phyloP scores from a whole-genome alignment of 1,140 invertebrate genomes.

The Magallana ariakensis region DNA sequence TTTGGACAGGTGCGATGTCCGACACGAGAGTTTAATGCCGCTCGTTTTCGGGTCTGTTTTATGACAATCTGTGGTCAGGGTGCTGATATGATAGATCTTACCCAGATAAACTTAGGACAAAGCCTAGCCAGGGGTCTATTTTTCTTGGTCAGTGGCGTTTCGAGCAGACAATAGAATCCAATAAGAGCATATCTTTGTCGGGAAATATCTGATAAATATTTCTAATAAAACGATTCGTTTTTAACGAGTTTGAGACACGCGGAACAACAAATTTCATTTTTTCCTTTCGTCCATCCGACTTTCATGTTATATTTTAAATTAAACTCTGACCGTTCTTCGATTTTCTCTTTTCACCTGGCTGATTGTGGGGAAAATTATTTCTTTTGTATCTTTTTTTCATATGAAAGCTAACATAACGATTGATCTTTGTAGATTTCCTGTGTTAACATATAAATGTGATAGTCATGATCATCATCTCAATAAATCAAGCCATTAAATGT shows the following conservation, averaged over 20 bases:
- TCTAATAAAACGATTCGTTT: slow-evolving; percentile 9
- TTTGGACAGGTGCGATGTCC: slow-evolving; percentile 27
- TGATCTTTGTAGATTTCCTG: too few relatives aligned
- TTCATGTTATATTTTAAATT: slow-evolving; percentile 23
- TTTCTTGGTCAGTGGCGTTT: slow-evolving; percentile 34
- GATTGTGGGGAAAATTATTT: background rate
- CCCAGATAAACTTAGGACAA: background rate
- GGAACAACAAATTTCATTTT: slow-evolving; percentile 11
- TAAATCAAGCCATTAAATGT: too few relatives aligned
- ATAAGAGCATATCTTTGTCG: background rate
- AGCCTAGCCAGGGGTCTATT: background rate
- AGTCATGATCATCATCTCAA: too few relatives aligned
- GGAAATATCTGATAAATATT: slow-evolving; percentile 31
- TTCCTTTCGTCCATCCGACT: background rate
- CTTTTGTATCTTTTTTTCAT: background rate
- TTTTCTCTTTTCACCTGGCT: background rate
- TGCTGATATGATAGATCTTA: background rate
- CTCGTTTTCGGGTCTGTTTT: slow-evolving; percentile 28
- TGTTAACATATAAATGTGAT: too few relatives aligned
- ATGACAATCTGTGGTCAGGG: slow-evolving; percentile 30
- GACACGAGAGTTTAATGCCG: slow-evolving; percentile 4
- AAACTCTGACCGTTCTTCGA: slow-evolving; percentile 11
- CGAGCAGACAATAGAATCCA: background rate
- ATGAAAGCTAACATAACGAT: too few relatives aligned
- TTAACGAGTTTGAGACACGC: slow-evolving; percentile 5